Base-by-base conservation (phyloP, 2,113 vertebrate genomes). In the Hippolais icterina region DNA sequence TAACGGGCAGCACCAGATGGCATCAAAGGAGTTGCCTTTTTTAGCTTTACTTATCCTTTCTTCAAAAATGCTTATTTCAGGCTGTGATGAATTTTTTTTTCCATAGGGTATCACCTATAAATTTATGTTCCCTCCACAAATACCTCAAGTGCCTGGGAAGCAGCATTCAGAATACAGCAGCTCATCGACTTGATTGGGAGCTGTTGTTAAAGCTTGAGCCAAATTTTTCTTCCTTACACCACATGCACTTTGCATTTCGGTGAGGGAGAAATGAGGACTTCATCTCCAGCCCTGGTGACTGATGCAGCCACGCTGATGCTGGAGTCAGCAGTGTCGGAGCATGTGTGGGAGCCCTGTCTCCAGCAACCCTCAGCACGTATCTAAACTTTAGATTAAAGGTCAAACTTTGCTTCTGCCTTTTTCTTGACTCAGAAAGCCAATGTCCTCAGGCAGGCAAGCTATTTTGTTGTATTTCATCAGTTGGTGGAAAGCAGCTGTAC, bases 401-500 rank as follows among this genome's bases (percentile, higher is more conserved):
- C 90, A 75, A 8, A 64, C 68, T 81, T 83, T 60, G 21, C 46
- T 90, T 66, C 87, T 92, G 79, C 39, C 71, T 92, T 53, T 77
- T 37, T 80, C 87, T 92, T 71, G 21, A 78, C 68, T 86, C 2
- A 2, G 72, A 88, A 47, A 89, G 64, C 35, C 47, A 66, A 39
- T 25, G 56, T 88, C 88, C 90, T 90, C 21, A 3, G 79, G 83
- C 83, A 75, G 72, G 60, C 52, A 56, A 81, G 68, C 44, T 60
- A 86, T 81, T 96, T 83, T 66, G n/a, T 56, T 93, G 94, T 92
- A 75, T 94, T 95, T 93, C 80, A 88, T 66, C 60, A 13, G 68
- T 60, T 83, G 61, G 88, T 90, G 83, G 79, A 87, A 97, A 95
- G 90, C 94, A 94, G 94, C 85, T 95, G 88, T 93, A 81, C 69